Conservation (phyloP, 2,113 vertebrate species). For the Phalacrocorax brasilianus region DNA sequence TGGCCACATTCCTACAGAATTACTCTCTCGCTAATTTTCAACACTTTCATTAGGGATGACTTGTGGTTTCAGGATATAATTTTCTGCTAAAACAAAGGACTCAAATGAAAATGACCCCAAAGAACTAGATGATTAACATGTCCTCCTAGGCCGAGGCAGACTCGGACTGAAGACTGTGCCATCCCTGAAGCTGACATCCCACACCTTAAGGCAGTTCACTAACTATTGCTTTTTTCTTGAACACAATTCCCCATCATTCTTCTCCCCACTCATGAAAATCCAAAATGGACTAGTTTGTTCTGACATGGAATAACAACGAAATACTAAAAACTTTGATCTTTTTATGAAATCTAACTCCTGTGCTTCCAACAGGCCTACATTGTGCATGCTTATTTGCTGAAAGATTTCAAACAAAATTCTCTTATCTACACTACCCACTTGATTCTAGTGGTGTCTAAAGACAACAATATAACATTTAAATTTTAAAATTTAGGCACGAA, state of each 20-base stretch:
- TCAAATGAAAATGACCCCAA: background rate
- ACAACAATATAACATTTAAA: background rate
- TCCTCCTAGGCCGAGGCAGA: background rate
- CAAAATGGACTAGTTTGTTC: background rate
- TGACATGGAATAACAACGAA: background rate
- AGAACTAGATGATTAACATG: background rate
- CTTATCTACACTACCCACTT: background rate
- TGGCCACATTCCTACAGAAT: background rate
- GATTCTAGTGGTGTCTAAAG: background rate
- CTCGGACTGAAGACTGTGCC: background rate
- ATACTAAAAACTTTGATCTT: background rate
- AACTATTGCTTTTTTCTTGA: background rate
- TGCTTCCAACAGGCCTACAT: background rate
- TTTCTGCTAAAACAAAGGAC: background rate
- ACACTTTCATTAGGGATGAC: constrained; percentile 7
- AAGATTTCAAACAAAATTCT: background rate
- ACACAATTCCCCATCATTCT: background rate
- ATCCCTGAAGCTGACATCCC: background rate
- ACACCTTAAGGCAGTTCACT: background rate
- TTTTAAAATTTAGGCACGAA: background rate
- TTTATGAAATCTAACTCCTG: background rate
- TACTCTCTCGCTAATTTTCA: constrained; percentile 3
- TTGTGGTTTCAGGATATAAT: background rate
- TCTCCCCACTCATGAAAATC: background rate
- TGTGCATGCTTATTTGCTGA: background rate